These are phyloP conservation scores for Crocodylus rhombifer DNA, from an alignment of 2,797 vertebrate genomes.

Conservation along the genomic window DNA sequence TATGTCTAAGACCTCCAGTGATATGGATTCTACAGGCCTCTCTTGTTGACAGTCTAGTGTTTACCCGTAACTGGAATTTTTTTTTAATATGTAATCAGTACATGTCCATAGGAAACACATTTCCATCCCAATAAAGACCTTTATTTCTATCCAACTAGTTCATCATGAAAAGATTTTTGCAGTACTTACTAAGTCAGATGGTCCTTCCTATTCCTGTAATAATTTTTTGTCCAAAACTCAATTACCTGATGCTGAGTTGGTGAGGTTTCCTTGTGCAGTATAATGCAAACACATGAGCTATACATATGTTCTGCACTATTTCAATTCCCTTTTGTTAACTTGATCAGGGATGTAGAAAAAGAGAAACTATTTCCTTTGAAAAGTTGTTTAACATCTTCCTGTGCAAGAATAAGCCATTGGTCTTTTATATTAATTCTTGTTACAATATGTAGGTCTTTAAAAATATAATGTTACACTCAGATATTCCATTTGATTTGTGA, in stretches of 20 bases:
- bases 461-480: conserved; percentile 3
- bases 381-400: background rate
- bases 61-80: too few relatives aligned
- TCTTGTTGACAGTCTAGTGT: too few relatives aligned
- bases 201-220: background rate
- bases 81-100: background rate
- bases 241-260: background rate
- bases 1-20: too few relatives aligned
- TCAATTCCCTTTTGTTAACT: background rate
- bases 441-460: conserved; percentile 53
- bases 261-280: background rate
- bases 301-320: background rate
- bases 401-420: conserved; percentile 37
- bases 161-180: background rate
- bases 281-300: background rate
- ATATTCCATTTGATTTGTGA: conserved; percentile 63
- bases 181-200: background rate
- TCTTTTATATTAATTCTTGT: conserved; percentile 20
- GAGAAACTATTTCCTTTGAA: background rate
- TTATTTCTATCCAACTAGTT: background rate
- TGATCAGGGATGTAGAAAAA: background rate
- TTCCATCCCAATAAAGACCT: background rate
- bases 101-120: background rate
- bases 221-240: background rate
- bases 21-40: too few relatives aligned